phyloP scores from a whole-genome alignment of 2,797 vertebrate species.

The Toxotes lorentzi region DNA sequence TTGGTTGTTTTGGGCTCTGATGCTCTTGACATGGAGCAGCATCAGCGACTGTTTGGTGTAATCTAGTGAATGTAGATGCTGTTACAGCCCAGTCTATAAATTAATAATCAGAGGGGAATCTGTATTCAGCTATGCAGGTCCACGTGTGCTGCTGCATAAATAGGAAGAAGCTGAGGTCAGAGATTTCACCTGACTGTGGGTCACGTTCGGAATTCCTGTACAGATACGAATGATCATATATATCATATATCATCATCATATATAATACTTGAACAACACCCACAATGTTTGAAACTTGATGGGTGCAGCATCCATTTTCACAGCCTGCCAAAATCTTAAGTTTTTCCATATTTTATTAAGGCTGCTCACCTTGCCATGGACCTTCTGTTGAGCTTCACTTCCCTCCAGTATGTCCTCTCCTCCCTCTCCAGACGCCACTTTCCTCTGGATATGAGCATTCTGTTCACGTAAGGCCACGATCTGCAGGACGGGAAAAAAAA shows the following conservation, averaged over 20 bases:
- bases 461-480: constrained; percentile 97
- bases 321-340: not conserved
- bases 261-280: no score
- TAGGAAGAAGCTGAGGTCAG: constrained; percentile 28
- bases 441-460: constrained; percentile 98
- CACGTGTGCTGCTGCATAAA: constrained; percentile 45
- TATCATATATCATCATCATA: no score
- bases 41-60: not conserved
- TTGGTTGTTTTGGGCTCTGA: constrained; percentile 8
- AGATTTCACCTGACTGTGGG: constrained; percentile 1
- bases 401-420: constrained; percentile 92
- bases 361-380: constrained; percentile 92
- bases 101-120: constrained; percentile 52
- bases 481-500: constrained; percentile 80
- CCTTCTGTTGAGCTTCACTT: constrained; percentile 91
- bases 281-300: no score
- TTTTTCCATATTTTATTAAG: not conserved
- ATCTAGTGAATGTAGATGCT: constrained; percentile 11
- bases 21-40: constrained; percentile 4
- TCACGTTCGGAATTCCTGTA: constrained; percentile 46
- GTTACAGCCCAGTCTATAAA: constrained; percentile 27
- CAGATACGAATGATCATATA: not conserved
- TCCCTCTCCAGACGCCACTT: constrained; percentile 94
- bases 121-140: constrained; percentile 46
- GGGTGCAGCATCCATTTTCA: not conserved